Conservation (phyloP, 2,797 vertebrate genomes). For the Sylvilagus floridanus region DNA sequence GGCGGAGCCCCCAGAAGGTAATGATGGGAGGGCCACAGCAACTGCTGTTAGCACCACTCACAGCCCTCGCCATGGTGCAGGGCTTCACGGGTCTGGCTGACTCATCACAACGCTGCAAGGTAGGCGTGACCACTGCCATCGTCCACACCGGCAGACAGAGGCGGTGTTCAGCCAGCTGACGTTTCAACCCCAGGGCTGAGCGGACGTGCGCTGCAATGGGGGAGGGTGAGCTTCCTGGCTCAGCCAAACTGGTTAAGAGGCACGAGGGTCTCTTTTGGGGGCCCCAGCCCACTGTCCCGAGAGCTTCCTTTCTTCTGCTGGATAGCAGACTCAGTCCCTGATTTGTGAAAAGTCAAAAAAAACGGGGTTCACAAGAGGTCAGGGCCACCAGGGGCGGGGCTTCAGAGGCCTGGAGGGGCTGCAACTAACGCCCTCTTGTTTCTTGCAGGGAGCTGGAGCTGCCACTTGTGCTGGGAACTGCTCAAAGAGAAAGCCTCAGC, state of each 20-base stretch:
- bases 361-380: not conserved
- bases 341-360: not conserved
- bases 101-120: not conserved
- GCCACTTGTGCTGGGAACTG: slow-evolving; percentile 97
- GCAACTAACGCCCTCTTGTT: not conserved
- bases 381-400: not conserved
- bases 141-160: slow-evolving; percentile 35
- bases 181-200: not conserved
- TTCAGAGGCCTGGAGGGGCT: not conserved
- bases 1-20: slow-evolving; percentile 98
- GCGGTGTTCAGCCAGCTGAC: not conserved
- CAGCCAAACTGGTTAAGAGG: not conserved
- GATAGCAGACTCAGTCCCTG: not conserved
- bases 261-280: fast-evolving
- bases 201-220: not conserved
- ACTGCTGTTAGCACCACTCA: not conserved
- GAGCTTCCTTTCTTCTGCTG: not conserved
- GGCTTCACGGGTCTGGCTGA: slow-evolving; percentile 45
- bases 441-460: slow-evolving; percentile 97
- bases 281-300: not conserved
- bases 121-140: not conserved
- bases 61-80: not conserved
- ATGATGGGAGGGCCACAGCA: slow-evolving; percentile 48
- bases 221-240: not conserved
- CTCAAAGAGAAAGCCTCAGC: slow-evolving; percentile 97